Conservation (phyloP, 2,113 vertebrate genomes). For the Naja naja region DNA sequence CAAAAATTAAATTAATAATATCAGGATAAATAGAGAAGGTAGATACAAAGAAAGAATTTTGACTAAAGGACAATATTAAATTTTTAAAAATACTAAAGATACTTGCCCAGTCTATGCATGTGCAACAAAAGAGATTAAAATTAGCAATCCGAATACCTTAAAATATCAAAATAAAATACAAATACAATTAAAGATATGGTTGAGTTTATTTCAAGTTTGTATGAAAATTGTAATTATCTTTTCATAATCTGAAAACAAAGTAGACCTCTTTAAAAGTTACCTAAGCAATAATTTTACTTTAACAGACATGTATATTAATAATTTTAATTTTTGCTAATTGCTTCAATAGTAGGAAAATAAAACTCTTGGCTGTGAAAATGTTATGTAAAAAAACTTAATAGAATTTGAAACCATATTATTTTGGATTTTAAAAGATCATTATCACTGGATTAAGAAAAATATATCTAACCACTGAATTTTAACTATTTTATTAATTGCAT, state of each 20-base stretch:
- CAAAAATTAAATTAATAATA: not conserved
- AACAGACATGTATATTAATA: not conserved
- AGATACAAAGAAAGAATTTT: not conserved
- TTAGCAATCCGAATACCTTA: not conserved
- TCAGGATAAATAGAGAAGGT: not conserved
- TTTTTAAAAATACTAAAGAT: not conserved
- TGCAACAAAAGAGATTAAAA: not conserved
- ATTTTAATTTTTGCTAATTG: not conserved
- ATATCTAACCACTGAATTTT: conserved; percentile 26
- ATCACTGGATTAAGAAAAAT: conserved; percentile 4
- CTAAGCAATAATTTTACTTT: not conserved
- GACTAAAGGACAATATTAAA: not conserved
- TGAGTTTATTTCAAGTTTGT: not conserved
- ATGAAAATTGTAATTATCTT: not conserved
- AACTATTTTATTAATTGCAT: conserved; percentile 17
- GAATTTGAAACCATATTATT: not conserved
- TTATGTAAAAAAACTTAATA: conserved; percentile 31
- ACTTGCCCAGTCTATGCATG: not conserved
- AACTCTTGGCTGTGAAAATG: not conserved
- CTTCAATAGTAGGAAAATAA: not conserved
- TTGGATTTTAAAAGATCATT: not conserved
- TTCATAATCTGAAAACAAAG: not conserved
- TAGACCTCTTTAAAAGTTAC: not conserved
- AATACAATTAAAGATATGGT: not conserved
- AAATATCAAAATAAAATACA: not conserved